Percentiles rank a stretch among this genome's conserved stretches.
phyloP scores from a whole-genome alignment of 2,113 vertebrate species.

The Pelmatolapia mariae region DNA sequence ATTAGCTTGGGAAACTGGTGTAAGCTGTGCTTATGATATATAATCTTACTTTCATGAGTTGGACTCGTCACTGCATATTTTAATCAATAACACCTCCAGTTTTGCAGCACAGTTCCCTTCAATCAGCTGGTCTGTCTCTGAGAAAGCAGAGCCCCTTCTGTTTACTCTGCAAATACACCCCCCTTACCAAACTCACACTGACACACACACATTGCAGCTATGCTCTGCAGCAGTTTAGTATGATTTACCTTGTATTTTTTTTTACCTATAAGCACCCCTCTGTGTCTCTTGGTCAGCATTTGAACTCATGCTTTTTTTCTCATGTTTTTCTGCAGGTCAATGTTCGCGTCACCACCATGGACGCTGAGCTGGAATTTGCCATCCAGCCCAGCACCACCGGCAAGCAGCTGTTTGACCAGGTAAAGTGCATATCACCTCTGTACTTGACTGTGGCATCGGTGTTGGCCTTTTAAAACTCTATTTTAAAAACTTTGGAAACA shows the following conservation, averaged over 20 bases:
- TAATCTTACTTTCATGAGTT: neutral
- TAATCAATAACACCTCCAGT: neutral
- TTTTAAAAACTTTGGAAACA: neutral
- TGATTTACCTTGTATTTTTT: neutral
- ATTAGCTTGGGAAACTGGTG: neutral
- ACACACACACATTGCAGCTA: neutral
- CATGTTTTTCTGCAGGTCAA: conserved; percentile 79
- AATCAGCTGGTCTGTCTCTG: neutral
- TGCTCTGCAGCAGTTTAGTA: neutral
- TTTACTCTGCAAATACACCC: conserved; percentile 54
- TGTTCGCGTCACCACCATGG: conserved; percentile 94
- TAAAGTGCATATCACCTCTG: neutral
- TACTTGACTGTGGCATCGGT: neutral
- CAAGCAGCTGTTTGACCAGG: conserved; percentile 97
- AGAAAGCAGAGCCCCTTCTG: conserved; percentile 28
- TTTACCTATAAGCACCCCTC: neutral
- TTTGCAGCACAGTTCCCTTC: neutral
- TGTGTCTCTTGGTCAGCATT: neutral
- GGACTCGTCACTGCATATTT: neutral
- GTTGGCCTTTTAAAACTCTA: neutral
- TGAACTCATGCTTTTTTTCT: conserved; percentile 3
- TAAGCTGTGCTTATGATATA: neutral
- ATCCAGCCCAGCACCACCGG: conserved; percentile 93
- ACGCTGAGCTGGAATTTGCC: conserved; percentile 97
- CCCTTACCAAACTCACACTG: neutral